Percentiles rank a stretch among this genome's conserved stretches.
Conservation (phyloP, 1,140 invertebrate genomes). For the Drosophila fuyamai region DNA sequence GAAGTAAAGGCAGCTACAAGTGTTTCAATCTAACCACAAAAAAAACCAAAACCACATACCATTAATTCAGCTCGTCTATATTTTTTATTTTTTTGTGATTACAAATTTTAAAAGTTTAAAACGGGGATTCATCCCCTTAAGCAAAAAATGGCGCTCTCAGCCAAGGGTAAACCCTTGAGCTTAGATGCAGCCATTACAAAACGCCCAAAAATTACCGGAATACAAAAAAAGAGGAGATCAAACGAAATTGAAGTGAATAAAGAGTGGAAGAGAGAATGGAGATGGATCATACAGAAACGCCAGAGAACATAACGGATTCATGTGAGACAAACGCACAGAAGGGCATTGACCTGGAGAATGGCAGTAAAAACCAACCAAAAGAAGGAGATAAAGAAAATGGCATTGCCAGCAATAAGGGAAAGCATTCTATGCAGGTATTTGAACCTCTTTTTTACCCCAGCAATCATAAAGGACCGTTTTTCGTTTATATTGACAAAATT, state of each 20-base stretch:
- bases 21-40: neutral
- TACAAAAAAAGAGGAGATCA: neutral
- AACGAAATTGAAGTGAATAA: neutral
- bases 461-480: neutral
- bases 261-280: neutral
- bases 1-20: neutral
- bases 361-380: constrained; percentile 1
- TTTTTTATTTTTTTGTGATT: neutral
- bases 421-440: neutral
- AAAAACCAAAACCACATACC: neutral
- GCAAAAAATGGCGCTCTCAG: neutral
- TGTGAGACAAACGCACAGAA: neutral
- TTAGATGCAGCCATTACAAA: neutral
- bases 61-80: neutral
- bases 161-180: constrained; percentile 4
- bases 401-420: constrained; percentile 1
- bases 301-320: constrained; percentile 2
- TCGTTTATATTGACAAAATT: neutral
- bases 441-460: neutral
- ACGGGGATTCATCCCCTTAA: neutral
- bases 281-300: constrained; percentile 1
- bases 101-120: neutral
- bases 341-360: neutral
- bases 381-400: neutral
- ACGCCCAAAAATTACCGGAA: neutral